Conservation (phyloP, 2,888 invertebrate genomes). For the Dusona sp. region DNA sequence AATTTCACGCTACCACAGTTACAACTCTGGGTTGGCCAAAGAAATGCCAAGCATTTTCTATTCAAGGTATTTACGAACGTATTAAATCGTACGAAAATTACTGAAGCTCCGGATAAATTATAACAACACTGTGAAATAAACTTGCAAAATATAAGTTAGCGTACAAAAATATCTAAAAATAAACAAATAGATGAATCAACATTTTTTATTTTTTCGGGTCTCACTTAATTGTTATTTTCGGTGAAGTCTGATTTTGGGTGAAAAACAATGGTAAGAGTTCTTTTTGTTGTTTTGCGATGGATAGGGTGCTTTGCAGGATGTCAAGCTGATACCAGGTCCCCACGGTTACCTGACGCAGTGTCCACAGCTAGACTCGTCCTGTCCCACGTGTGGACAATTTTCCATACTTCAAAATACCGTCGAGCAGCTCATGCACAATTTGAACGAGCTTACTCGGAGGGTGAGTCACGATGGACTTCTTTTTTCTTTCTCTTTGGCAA, state of each 20-base stretch:
- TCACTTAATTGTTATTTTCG: background rate
- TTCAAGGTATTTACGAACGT: constrained; percentile 90
- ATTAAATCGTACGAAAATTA: background rate
- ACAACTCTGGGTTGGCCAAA: constrained; percentile 94
- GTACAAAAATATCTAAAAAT: background rate
- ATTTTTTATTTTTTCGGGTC: no score
- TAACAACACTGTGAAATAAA: background rate
- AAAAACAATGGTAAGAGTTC: background rate
- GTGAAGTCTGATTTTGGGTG: background rate
- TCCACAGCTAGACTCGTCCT: constrained; percentile 93
- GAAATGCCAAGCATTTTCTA: constrained; percentile 93
- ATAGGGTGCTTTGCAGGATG: constrained; percentile 95
- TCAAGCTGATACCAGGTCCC: constrained; percentile 93
- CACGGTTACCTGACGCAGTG: constrained; percentile 95
- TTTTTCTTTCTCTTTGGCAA: background rate
- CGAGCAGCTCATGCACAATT: constrained; percentile 91
- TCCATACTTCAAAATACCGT: constrained; percentile 93
- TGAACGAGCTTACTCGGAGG: constrained; percentile 93
- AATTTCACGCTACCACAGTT: constrained; percentile 91
- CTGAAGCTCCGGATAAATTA: no score
- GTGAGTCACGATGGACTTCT: constrained; percentile 85
- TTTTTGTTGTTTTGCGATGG: constrained; percentile 23
- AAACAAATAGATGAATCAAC: background rate
- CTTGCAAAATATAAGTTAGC: background rate
- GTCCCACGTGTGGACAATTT: constrained; percentile 96